These are phyloP conservation scores for Macaria liturata DNA, from an alignment of 2,888 invertebrate genomes.

Conservation along the genomic window DNA sequence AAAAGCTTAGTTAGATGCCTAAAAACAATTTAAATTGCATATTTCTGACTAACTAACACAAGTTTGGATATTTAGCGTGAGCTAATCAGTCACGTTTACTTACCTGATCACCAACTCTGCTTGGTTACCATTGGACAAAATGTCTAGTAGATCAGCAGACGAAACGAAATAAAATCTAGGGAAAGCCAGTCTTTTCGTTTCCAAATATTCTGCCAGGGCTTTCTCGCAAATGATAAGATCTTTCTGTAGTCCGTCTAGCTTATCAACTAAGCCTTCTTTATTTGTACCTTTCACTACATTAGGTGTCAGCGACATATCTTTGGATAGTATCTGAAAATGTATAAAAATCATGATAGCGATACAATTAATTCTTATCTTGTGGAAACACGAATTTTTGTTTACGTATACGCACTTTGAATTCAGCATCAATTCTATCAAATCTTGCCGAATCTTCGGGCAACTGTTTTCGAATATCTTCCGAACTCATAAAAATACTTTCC, in stretches of 20 bases:
- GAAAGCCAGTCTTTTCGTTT: conserved; percentile 97
- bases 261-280: conserved; percentile 90
- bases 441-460: conserved; percentile 96
- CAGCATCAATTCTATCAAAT: conserved; percentile 94
- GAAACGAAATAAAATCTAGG: conserved; percentile 98
- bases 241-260: conserved; percentile 91
- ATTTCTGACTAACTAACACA: no score
- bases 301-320: conserved; percentile 90
- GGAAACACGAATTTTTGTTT: neutral
- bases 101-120: conserved; percentile 90
- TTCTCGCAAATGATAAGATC: conserved; percentile 97
- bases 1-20: conserved; percentile 97
- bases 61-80: no score
- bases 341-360: no score
- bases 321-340: conserved; percentile 84
- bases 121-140: conserved; percentile 97
- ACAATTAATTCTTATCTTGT: no score
- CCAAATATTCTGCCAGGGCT: conserved; percentile 97
- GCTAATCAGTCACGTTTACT: neutral
- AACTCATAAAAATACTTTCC: conserved; percentile 98
- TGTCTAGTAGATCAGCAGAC: conserved; percentile 96
- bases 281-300: conserved; percentile 97
- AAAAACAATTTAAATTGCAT: conserved; percentile 31
- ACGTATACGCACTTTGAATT: conserved; percentile 88
- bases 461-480: conserved; percentile 97